Evolutionary conservation across 2,888 invertebrate genomes (phyloP), one percentile per base, ranked within the genome.

Genomic region (Orthosia incerta): DNA sequence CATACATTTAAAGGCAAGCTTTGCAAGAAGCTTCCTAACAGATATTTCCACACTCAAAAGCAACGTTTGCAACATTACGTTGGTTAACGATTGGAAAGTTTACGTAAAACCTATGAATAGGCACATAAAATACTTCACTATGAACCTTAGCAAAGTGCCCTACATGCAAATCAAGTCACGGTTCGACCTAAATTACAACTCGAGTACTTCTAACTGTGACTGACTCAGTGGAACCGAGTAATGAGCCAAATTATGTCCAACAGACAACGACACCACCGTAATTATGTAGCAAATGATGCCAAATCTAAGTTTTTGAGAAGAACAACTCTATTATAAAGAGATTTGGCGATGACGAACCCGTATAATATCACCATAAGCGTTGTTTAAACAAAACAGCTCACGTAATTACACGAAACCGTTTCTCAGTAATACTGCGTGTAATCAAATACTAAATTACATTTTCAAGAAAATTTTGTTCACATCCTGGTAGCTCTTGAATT

Each of bases 111-210:
- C 89, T 87, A 87, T 91, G 89, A 93, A 92, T 92, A 92, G 90
- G 89, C 85, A 89, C 90, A 93, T 92, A 92, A 92, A 93, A 89
- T 89, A 93, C 87, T 90, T 84, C 76, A 89, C 89, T 91, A 65
- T 71, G 64, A 90, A 89, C 84, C 86, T 88, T 89, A 89, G 85
- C 87, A 84, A 90, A 89, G 89, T 90, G 92, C 91, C 93, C 93
- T 91, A 93, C 93, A 95, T 94, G 94, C 94, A 95, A 95, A 95
- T 94, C 93, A 91, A 95, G 95, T 95, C 95, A 95, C 95, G 94
- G 92, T 88, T 88, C 91, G 91, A 93, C 94, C 95, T 94, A 92
- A 94, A 95, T 94, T 93, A 93, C 92, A 88, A 89, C 80, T 88
- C 81, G 86, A 89, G 88, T 91, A 91, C 90, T 90, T 91, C 90